phyloP scores from a whole-genome alignment of 2,888 invertebrate species.

The Cerceris rybyensis region DNA sequence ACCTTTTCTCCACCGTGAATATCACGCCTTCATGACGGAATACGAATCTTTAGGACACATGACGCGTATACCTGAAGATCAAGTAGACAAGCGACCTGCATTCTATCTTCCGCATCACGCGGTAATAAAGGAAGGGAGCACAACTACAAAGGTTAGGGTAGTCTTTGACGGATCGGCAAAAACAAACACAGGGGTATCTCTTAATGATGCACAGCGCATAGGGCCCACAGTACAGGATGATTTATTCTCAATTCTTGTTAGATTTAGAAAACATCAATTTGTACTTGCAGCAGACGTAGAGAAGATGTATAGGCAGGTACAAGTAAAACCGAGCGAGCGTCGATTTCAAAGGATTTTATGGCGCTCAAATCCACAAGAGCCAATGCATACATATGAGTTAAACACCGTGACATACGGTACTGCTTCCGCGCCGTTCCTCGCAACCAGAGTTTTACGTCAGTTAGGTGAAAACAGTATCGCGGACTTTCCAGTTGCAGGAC shows the following conservation, averaged over 20 bases:
- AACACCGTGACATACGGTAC: slow-evolving; percentile 4
- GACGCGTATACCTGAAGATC: background rate
- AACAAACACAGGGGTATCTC: background rate
- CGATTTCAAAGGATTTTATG: background rate
- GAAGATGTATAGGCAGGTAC: slow-evolving; percentile 1
- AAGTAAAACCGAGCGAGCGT: background rate
- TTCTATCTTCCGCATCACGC: background rate
- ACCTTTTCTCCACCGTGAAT: background rate
- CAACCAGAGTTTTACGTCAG: background rate
- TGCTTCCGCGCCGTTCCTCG: background rate
- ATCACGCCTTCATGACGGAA: background rate
- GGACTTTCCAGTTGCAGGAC: background rate
- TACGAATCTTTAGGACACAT: background rate
- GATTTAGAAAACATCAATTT: background rate
- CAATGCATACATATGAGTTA: background rate
- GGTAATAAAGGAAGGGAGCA: background rate
- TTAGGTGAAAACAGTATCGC: background rate
- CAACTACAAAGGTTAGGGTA: background rate
- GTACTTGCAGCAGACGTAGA: background rate
- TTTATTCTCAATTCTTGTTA: background rate
- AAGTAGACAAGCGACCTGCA: too few species aligned
- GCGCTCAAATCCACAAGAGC: background rate
- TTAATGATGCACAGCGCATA: background rate
- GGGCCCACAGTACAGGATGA: background rate
- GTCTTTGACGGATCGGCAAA: background rate